A percentile compares a stretch with the other conserved stretches of the same genome.
These are phyloP conservation scores for Eurystomus gularis DNA, from an alignment of 2,113 vertebrate genomes.

Conservation along the genomic window DNA sequence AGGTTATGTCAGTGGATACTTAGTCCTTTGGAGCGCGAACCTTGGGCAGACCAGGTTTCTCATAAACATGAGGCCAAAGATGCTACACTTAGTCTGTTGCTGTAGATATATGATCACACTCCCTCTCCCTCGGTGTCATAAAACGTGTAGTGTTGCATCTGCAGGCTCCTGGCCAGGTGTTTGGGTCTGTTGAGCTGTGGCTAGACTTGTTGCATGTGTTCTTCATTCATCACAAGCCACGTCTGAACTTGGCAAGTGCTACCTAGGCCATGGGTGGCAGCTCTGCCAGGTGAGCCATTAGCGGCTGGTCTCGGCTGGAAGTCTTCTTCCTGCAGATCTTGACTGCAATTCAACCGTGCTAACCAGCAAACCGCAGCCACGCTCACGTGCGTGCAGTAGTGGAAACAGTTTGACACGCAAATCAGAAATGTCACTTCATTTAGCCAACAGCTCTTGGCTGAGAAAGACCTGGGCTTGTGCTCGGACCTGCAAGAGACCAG, in stretches of 20 bases:
- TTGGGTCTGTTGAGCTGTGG: background rate
- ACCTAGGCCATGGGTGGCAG: background rate
- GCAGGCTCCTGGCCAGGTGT: background rate
- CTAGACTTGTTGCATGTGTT: constrained; percentile 31
- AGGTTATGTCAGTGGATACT: background rate
- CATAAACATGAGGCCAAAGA: background rate
- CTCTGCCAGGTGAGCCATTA: constrained; percentile 25
- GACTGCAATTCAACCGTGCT: background rate
- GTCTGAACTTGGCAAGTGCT: constrained; percentile 10
- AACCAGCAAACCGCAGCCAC: background rate
- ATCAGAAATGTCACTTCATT: background rate
- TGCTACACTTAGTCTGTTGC: background rate
- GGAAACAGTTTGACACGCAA: background rate
- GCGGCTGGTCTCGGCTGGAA: background rate
- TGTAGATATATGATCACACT: accelerated
- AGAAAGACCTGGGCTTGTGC: constrained; percentile 13
- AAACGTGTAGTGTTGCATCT: background rate
- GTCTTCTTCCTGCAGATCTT: background rate
- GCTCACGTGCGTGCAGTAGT: background rate
- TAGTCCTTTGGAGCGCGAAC: background rate
- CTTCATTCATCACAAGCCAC: constrained; percentile 1
- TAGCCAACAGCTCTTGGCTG: constrained; percentile 26
- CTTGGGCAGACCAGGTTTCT: background rate
- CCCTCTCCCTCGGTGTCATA: background rate
- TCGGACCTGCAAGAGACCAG: constrained; percentile 39